Conservation (phyloP, 2,113 vertebrate species). For the Oreochromis tanganicae region DNA sequence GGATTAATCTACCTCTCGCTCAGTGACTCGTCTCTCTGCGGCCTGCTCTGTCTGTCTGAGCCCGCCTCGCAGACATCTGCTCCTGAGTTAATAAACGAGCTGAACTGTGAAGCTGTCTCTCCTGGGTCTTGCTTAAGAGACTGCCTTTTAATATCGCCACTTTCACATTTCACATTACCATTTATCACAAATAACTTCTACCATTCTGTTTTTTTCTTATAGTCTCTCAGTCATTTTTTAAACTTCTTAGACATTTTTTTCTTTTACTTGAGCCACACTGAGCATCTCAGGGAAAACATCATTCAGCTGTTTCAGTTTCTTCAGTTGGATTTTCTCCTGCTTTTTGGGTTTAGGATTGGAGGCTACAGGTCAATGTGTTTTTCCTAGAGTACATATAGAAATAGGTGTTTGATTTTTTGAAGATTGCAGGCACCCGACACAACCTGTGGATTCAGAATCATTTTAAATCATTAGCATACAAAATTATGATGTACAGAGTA, state of each 20-base stretch:
- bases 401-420: background rate
- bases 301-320: background rate
- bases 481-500: background rate
- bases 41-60: background rate
- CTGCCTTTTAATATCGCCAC: background rate
- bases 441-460: background rate
- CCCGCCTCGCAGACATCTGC: background rate
- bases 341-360: background rate
- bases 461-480: background rate
- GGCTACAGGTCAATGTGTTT: background rate
- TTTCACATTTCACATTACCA: background rate
- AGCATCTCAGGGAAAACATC: background rate
- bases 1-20: background rate
- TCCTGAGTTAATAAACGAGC: background rate
- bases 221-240: background rate
- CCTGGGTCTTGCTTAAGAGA: background rate
- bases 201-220: background rate
- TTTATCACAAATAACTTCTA: background rate
- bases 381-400: background rate
- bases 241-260: background rate
- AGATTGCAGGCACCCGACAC: background rate
- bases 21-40: background rate
- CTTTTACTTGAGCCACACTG: background rate
- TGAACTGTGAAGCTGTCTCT: background rate
- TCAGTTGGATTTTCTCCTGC: background rate